phyloP scores from a whole-genome alignment of 2,797 vertebrate genomes.

The Xiphophorus birchmanni region DNA sequence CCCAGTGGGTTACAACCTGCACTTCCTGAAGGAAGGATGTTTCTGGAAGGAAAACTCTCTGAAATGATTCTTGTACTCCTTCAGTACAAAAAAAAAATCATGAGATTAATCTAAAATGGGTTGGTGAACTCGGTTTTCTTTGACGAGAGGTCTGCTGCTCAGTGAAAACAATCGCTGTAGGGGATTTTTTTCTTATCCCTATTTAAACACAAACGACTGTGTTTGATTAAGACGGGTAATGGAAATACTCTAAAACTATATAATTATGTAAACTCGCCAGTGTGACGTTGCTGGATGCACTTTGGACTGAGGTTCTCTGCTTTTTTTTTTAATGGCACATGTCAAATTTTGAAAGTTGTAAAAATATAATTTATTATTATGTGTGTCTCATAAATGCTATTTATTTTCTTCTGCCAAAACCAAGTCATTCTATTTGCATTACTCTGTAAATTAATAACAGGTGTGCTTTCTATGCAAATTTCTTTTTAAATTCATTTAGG shows the following conservation, averaged over 20 bases:
- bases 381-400: slow-evolving; percentile 67
- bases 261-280: slow-evolving; percentile 37
- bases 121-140: slow-evolving; percentile 35
- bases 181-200: slow-evolving; percentile 24
- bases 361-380: slow-evolving; percentile 64
- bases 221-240: slow-evolving; percentile 37
- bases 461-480: slow-evolving; percentile 60
- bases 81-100: slow-evolving; percentile 34
- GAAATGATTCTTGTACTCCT: slow-evolving; percentile 40
- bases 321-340: slow-evolving; percentile 68
- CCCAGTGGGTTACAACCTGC: slow-evolving; percentile 40
- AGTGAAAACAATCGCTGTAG: slow-evolving; percentile 9
- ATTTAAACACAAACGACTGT: slow-evolving; percentile 54
- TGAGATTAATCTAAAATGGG: slow-evolving; percentile 25
- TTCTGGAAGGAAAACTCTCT: slow-evolving; percentile 54
- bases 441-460: slow-evolving; percentile 64
- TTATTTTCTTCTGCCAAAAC: slow-evolving; percentile 55
- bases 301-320: slow-evolving; percentile 65
- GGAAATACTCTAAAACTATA: slow-evolving; percentile 55
- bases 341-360: slow-evolving; percentile 52
- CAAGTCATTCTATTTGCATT: slow-evolving; percentile 54
- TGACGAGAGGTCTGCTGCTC: slow-evolving; percentile 38
- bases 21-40: slow-evolving; percentile 35
- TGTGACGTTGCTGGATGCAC: slow-evolving; percentile 69
- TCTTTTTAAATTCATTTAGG: slow-evolving; percentile 57